phyloP scores from a whole-genome alignment of 1,140 invertebrate genomes.

The Elymnias hypermnestra region DNA sequence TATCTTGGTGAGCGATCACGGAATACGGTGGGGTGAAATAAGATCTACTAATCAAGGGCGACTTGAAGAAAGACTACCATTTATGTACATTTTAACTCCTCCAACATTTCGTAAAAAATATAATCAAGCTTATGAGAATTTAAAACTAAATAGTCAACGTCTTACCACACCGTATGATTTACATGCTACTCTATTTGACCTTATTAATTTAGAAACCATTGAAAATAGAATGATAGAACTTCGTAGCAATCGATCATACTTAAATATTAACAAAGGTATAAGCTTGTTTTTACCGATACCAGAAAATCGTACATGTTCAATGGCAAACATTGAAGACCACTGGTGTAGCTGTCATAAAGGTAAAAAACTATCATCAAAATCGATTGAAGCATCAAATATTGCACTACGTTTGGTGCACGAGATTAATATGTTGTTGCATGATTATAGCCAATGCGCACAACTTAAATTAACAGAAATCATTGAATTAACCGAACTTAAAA shows the following conservation, averaged over 20 bases:
- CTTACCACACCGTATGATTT: constrained; percentile 91
- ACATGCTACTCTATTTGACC: constrained; percentile 79
- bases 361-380: constrained; percentile 66
- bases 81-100: constrained; percentile 88
- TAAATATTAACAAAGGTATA: constrained; percentile 77
- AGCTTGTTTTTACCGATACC: constrained; percentile 87
- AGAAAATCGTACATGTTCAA: constrained; percentile 82
- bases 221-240: constrained; percentile 47
- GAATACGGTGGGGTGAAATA: constrained; percentile 90
- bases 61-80: constrained; percentile 93
- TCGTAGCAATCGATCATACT: constrained; percentile 31
- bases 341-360: constrained; percentile 89
- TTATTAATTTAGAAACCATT: constrained; percentile 46
- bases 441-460: constrained; percentile 77
- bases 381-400: constrained; percentile 67
- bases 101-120: constrained; percentile 81
- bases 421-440: constrained; percentile 79
- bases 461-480: constrained; percentile 76
- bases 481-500: constrained; percentile 73
- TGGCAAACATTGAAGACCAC: constrained; percentile 85
- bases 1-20: constrained; percentile 93
- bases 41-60: constrained; percentile 87
- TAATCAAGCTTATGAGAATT: constrained; percentile 79
- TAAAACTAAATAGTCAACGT: constrained; percentile 84
- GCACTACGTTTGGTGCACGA: constrained; percentile 77